These are phyloP conservation scores for Romanogobio albipinnatus DNA, from an alignment of 2,113 vertebrate genomes.

Conservation along the genomic window DNA sequence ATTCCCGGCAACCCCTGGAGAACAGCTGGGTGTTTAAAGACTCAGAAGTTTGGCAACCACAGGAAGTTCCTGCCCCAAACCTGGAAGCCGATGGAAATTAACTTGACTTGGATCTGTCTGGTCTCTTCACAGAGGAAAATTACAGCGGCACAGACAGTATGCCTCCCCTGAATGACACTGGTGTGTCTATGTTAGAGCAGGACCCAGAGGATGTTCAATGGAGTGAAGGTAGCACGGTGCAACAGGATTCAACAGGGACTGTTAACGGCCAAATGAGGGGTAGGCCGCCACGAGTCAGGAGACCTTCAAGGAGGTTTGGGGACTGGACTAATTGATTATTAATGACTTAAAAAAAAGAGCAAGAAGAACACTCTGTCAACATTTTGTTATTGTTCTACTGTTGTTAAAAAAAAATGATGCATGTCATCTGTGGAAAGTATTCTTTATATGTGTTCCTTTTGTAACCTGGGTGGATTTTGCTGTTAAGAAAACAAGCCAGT, in stretches of 20 bases:
- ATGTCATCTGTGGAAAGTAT: background rate
- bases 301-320: background rate
- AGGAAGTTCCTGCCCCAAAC: background rate
- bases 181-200: too few relatives aligned
- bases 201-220: too few relatives aligned
- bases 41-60: too few relatives aligned
- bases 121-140: background rate
- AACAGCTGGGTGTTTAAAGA: constrained; percentile 5
- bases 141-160: background rate
- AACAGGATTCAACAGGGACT: too few relatives aligned
- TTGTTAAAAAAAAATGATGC: background rate
- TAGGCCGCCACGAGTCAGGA: background rate
- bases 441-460: background rate
- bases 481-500: too few relatives aligned
- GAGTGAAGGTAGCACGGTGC: constrained; percentile 8
- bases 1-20: constrained; percentile 6
- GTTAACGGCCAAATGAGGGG: too few relatives aligned
- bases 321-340: background rate
- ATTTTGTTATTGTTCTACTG: background rate
- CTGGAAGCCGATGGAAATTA: background rate
- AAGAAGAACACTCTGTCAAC: too few relatives aligned
- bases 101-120: background rate
- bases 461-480: too few relatives aligned
- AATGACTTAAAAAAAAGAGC: too few relatives aligned
- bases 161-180: too few relatives aligned